Conservation (phyloP, 2,113 vertebrate species). For the Cynopterus brachyotis region DNA sequence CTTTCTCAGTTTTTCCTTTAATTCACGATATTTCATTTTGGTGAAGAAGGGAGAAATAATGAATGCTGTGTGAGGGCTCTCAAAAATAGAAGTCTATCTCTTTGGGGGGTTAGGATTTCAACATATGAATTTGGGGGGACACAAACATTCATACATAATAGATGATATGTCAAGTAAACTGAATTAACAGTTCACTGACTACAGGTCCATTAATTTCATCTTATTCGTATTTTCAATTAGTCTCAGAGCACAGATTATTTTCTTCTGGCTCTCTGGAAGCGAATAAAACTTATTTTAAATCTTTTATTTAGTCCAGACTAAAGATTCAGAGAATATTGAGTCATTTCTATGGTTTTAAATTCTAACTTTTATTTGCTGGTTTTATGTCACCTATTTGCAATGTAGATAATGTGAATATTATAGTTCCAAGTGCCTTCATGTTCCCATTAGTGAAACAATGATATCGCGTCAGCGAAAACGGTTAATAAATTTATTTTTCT, state of each 20-base stretch:
- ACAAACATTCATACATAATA: neutral
- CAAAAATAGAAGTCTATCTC: neutral
- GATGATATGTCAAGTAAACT: neutral
- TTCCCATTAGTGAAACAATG: neutral
- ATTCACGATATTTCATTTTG: neutral
- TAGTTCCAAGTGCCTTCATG: neutral
- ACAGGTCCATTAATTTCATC: neutral
- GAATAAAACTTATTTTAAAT: neutral
- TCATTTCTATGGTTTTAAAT: slow-evolving; percentile 26
- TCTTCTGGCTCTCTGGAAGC: slow-evolving; percentile 2
- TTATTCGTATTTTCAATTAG: neutral
- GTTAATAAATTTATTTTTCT: neutral
- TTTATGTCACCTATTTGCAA: neutral
- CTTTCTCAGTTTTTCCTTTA: neutral
- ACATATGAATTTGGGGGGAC: neutral
- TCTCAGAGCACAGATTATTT: neutral
- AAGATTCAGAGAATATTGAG: neutral
- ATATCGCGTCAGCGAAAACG: neutral
- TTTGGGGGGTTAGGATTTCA: neutral
- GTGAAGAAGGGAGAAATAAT: neutral
- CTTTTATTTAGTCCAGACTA: neutral
- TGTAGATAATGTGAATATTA: neutral
- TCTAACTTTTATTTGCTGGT: neutral
- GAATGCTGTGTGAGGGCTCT: neutral
- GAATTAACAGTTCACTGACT: neutral